Conservation (phyloP, 1,140 invertebrate genomes). For the Whitmania pigra region DNA sequence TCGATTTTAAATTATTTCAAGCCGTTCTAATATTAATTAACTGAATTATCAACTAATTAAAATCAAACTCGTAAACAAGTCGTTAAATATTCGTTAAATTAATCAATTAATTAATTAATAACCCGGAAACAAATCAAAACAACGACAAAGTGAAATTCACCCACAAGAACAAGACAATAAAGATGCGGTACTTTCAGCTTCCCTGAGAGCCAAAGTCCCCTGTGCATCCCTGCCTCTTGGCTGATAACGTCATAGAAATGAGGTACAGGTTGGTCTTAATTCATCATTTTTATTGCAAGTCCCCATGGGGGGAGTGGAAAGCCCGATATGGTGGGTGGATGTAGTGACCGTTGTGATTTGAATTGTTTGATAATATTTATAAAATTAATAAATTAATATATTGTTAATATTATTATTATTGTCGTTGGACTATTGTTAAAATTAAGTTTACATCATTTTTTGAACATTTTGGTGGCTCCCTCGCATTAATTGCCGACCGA, state of each 20-base stretch:
- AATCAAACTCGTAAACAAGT: not conserved
- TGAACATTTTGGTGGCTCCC: too few relatives aligned
- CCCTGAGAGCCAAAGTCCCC: not conserved
- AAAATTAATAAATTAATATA: too few relatives aligned
- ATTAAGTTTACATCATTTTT: too few relatives aligned
- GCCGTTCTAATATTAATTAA: not conserved
- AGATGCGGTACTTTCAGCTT: not conserved
- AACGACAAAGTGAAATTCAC: too few relatives aligned
- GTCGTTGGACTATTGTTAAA: not conserved
- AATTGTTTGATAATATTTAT: too few relatives aligned
- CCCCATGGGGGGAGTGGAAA: not conserved
- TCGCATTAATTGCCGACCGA: not conserved
- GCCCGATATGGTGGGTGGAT: too few relatives aligned
- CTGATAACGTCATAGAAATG: not conserved
- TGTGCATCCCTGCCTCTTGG: not conserved
- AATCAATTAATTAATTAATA: not conserved
- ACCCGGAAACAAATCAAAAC: too few relatives aligned
- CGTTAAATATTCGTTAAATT: not conserved
- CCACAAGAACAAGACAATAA: not conserved
- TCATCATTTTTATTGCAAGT: constrained; percentile 1
- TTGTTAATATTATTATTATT: too few relatives aligned
- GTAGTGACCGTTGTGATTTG: not conserved
- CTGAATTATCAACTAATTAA: too few relatives aligned
- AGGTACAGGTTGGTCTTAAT: not conserved
- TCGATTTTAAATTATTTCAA: not conserved